Evolutionary conservation across 2,797 vertebrate genomes (phyloP).

Genomic region (Megaceryle alcyon): DNA sequence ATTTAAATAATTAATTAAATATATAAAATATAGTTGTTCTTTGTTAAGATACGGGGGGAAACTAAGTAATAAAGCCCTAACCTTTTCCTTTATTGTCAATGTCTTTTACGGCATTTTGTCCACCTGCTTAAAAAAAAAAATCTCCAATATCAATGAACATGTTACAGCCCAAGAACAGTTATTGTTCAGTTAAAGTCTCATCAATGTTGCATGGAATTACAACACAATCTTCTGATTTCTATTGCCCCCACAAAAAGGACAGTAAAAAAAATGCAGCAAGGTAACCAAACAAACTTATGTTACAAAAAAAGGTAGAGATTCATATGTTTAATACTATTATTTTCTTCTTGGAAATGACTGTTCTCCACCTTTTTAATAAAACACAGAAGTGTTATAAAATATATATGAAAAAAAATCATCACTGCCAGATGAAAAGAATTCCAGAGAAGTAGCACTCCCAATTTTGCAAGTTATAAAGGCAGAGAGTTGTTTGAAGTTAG

Average conservation of each 20-base stretch:
- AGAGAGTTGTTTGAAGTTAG: not conserved
- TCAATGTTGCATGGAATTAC: not conserved
- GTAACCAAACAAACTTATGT: not conserved
- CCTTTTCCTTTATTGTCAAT: not conserved
- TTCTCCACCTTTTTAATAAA: not conserved
- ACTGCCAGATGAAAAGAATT: conserved; percentile 27
- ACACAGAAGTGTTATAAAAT: not conserved
- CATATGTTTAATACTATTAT: not conserved
- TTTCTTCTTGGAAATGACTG: not conserved
- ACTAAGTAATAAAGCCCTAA: not conserved
- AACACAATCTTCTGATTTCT: not conserved
- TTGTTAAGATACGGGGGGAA: not conserved
- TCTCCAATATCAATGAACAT: not conserved
- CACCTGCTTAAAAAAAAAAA: not conserved
- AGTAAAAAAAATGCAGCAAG: not conserved
- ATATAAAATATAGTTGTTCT: not conserved
- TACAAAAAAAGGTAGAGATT: not conserved
- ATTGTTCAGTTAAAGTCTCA: not conserved
- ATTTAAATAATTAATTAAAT: not conserved
- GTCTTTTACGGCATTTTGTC: not conserved
- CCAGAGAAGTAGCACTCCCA: not conserved
- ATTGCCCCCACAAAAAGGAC: not conserved
- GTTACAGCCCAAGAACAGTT: not conserved
- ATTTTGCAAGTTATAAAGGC: conserved; percentile 15
- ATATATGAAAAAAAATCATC: not conserved